phyloP scores from a whole-genome alignment of 2,113 vertebrate species.

The Pholis gunnellus region DNA sequence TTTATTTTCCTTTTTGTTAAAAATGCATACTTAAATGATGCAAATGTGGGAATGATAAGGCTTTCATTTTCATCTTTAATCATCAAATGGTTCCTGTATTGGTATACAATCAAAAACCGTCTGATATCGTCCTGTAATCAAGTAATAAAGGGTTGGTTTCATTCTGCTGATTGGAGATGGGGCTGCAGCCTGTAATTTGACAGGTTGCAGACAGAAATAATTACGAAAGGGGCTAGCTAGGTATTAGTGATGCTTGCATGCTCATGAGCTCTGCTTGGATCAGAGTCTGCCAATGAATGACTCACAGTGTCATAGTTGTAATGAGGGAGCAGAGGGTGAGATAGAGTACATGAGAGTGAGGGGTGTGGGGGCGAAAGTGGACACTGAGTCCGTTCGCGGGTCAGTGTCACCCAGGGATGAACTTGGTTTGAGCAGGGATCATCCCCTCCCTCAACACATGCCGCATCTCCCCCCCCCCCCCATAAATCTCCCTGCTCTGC shows the following conservation, averaged over 20 bases:
- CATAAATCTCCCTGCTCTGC: constrained; percentile 55
- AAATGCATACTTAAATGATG: neutral
- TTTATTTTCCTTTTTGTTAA: neutral
- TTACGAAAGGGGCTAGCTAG: constrained; percentile 12
- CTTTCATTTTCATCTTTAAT: neutral
- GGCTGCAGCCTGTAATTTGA: constrained; percentile 55
- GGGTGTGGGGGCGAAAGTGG: neutral
- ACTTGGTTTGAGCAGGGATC: constrained; percentile 44
- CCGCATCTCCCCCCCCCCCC: constrained; percentile 32
- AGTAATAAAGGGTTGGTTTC: neutral
- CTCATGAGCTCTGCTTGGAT: constrained; percentile 51
- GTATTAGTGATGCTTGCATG: constrained; percentile 7
- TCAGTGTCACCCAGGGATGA: constrained; percentile 42
- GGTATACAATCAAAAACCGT: neutral
- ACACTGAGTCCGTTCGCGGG: neutral
- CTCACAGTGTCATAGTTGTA: constrained; percentile 18
- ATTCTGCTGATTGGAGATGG: constrained; percentile 34
- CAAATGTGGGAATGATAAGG: neutral
- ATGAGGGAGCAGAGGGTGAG: constrained; percentile 4
- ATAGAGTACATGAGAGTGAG: neutral
- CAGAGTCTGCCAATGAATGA: constrained; percentile 25
- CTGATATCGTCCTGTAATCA: neutral
- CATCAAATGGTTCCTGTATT: neutral
- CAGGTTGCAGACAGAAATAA: constrained; percentile 38
- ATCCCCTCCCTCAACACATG: constrained; percentile 21